These are phyloP conservation scores for Rhynchomys soricoides DNA, from an alignment of 2,113 vertebrate genomes.

Conservation along the genomic window DNA sequence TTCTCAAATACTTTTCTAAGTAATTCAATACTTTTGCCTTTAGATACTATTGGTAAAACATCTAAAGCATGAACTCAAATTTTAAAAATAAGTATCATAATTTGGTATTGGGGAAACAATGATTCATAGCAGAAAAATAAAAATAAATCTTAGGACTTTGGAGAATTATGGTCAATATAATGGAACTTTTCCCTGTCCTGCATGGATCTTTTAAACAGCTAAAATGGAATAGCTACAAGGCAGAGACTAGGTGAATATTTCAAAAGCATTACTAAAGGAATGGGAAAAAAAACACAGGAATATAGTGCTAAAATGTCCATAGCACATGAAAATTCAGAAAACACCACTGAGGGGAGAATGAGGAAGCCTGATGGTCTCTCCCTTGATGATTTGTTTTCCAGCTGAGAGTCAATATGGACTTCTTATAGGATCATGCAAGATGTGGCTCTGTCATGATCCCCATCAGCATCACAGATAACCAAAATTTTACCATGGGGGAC, in stretches of 20 bases:
- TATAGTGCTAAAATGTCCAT: background rate
- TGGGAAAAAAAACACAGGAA: background rate
- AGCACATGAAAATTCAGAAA: background rate
- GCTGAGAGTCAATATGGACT: background rate
- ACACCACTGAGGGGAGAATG: background rate
- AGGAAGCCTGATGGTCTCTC: background rate
- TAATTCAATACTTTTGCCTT: background rate
- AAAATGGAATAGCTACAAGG: background rate
- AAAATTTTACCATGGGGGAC: background rate
- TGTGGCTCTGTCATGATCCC: background rate
- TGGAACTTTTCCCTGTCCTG: fast-evolving
- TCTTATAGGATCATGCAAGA: background rate
- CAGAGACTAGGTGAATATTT: too few relatives aligned
- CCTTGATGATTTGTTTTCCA: fast-evolving
- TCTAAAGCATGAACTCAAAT: background rate
- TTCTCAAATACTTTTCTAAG: background rate
- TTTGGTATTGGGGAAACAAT: background rate
- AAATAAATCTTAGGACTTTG: background rate
- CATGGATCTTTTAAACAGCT: background rate
- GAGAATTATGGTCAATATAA: background rate
- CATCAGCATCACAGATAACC: background rate
- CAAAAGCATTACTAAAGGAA: background rate
- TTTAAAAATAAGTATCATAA: background rate
- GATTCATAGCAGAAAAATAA: background rate
- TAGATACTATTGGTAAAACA: background rate